Evolutionary conservation across 2,113 vertebrate species (phyloP).

Genomic region (Struthidea cinerea): DNA sequence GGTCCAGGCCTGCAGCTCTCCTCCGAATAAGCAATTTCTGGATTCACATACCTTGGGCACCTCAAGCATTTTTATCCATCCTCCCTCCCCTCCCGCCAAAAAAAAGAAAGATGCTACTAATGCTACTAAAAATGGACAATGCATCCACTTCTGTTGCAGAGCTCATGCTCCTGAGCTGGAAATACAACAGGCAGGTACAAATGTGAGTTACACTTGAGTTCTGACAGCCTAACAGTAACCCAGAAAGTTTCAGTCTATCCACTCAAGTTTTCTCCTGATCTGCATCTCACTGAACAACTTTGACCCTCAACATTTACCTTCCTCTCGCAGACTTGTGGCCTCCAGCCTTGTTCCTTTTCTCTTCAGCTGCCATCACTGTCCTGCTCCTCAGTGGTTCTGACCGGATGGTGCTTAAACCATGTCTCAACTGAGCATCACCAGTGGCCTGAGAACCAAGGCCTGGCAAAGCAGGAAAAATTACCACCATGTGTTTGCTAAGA

Average conservation of each 20-base stretch:
- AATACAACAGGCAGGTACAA: background rate
- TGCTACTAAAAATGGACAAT: background rate
- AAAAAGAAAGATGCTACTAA: background rate
- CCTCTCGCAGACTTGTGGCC: background rate
- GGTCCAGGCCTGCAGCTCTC: background rate
- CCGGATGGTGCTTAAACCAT: background rate
- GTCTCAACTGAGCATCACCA: background rate
- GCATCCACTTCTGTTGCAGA: background rate
- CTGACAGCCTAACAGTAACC: background rate
- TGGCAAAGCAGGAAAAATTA: background rate
- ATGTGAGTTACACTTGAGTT: background rate
- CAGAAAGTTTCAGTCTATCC: background rate
- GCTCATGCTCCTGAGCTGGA: background rate
- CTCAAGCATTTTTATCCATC: background rate
- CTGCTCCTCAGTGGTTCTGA: background rate
- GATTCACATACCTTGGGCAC: background rate
- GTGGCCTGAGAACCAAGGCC: background rate
- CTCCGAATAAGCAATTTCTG: background rate
- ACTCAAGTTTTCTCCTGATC: background rate
- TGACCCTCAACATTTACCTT: background rate
- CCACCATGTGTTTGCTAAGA: background rate
- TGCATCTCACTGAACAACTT: background rate
- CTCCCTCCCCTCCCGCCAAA: background rate
- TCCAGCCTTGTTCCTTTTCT: background rate
- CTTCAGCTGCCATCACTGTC: accelerated